Conservation (phyloP, 2,888 invertebrate species). For the Drosophila kuntzei region DNA sequence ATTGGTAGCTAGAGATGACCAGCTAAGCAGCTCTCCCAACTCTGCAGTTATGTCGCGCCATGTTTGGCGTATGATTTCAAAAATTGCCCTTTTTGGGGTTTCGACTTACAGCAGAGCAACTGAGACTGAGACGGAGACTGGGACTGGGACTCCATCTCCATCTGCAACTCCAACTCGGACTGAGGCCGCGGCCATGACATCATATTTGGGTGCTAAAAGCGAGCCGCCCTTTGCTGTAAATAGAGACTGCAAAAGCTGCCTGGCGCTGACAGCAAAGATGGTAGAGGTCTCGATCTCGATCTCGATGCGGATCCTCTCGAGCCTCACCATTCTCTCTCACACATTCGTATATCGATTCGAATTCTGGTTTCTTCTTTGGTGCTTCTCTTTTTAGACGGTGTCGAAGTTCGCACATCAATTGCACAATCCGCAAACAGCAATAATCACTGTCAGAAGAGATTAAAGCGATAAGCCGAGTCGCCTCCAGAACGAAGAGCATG, state of each 20-base stretch:
- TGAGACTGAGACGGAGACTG: slow-evolving; percentile 9
- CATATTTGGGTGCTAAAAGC: slow-evolving; percentile 83
- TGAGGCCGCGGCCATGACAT: slow-evolving; percentile 77
- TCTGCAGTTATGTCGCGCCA: slow-evolving; percentile 81
- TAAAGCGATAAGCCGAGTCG: slow-evolving; percentile 81
- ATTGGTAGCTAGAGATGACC: slow-evolving; percentile 26
- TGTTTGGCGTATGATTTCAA: slow-evolving; percentile 83
- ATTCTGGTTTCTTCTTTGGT: slow-evolving; percentile 15
- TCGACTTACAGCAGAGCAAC: slow-evolving; percentile 71
- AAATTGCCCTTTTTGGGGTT: slow-evolving; percentile 83
- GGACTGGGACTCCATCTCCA: not conserved
- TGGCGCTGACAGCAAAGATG: slow-evolving; percentile 66
- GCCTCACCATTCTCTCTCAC: not conserved
- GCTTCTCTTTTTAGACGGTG: slow-evolving; percentile 58
- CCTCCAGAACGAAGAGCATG: slow-evolving; percentile 33
- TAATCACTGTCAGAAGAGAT: slow-evolving; percentile 82
- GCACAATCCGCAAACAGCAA: slow-evolving; percentile 83
- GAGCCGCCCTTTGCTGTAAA: slow-evolving; percentile 77
- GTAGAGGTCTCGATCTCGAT: slow-evolving; percentile 59
- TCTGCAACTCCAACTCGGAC: slow-evolving; percentile 8
- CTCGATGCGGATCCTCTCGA: slow-evolving; percentile 13
- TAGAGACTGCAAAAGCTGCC: slow-evolving; percentile 76
- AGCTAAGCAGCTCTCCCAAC: slow-evolving; percentile 36
- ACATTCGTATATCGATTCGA: slow-evolving; percentile 7
- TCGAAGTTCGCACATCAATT: slow-evolving; percentile 83